Conservation (phyloP, 1,140 invertebrate species). For the Pseudoatta argentina region DNA sequence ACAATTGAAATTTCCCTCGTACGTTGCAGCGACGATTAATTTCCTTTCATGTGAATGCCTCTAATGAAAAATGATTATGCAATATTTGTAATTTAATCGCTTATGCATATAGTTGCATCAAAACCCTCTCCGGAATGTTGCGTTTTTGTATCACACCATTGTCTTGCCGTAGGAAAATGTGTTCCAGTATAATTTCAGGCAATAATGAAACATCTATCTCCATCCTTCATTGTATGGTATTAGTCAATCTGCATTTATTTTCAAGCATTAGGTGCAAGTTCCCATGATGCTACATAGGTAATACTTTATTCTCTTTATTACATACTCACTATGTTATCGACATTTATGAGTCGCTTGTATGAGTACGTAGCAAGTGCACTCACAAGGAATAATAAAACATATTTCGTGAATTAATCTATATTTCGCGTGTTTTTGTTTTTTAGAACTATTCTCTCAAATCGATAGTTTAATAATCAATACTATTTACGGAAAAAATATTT, state of each 20-base stretch:
- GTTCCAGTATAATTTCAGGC: conserved; percentile 32
- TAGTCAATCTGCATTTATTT: conserved; percentile 44
- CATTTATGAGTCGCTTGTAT: neutral
- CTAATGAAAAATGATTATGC: conserved; percentile 44
- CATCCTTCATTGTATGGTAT: conserved; percentile 32
- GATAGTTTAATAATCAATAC: neutral
- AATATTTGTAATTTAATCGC: conserved; percentile 51
- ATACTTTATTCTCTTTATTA: conserved; percentile 20
- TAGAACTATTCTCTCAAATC: neutral
- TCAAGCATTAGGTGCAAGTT: conserved; percentile 6
- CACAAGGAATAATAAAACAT: conserved; percentile 2
- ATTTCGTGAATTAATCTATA: neutral
- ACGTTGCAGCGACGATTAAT: neutral
- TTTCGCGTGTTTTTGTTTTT: neutral
- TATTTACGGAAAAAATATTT: neutral
- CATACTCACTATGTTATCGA: neutral
- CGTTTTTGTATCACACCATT: conserved; percentile 50
- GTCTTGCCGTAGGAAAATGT: conserved; percentile 48
- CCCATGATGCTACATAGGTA: neutral
- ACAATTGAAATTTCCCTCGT: conserved; percentile 28
- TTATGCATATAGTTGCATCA: neutral
- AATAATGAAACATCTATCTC: conserved; percentile 38
- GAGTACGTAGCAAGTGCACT: neutral
- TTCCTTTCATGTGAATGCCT: conserved; percentile 15
- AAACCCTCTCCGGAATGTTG: neutral